Conservation (phyloP, 2,888 invertebrate species). For the Magallana nippona region DNA sequence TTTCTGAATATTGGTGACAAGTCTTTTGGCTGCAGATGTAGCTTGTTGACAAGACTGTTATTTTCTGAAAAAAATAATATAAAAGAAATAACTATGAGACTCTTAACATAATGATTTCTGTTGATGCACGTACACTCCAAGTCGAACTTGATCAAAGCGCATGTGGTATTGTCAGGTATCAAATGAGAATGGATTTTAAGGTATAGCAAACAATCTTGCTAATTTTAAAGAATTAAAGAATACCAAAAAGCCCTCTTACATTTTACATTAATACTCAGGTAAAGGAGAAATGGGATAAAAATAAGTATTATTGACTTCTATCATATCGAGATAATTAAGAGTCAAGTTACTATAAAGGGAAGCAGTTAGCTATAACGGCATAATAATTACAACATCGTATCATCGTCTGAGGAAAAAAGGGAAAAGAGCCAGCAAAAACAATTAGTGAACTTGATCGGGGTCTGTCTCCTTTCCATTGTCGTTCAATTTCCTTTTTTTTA, state of each 20-base stretch:
- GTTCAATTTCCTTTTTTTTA: slow-evolving; percentile 15
- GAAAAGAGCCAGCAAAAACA: neutral
- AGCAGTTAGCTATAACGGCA: neutral
- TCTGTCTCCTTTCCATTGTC: neutral
- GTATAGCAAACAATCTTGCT: neutral
- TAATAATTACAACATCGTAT: slow-evolving; percentile 8
- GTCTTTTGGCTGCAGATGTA: slow-evolving; percentile 46
- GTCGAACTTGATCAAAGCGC: no score
- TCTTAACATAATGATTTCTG: no score
- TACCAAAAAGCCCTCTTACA: neutral
- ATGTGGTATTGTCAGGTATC: neutral
- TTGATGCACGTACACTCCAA: no score
- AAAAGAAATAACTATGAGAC: slow-evolving; percentile 3
- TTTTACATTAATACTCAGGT: no score
- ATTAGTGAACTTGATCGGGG: neutral
- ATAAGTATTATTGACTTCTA: no score
- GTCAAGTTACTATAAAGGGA: neutral
- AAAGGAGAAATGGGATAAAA: no score
- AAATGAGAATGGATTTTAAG: neutral
- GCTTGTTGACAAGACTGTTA: slow-evolving; percentile 40
- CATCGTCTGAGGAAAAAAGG: neutral
- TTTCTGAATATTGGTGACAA: slow-evolving; percentile 46
- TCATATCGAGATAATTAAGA: no score
- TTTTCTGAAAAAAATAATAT: slow-evolving; percentile 42
- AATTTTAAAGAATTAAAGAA: neutral